Base-by-base conservation (phyloP, 1,140 invertebrate genomes). In the Diuraphis noxia region DNA sequence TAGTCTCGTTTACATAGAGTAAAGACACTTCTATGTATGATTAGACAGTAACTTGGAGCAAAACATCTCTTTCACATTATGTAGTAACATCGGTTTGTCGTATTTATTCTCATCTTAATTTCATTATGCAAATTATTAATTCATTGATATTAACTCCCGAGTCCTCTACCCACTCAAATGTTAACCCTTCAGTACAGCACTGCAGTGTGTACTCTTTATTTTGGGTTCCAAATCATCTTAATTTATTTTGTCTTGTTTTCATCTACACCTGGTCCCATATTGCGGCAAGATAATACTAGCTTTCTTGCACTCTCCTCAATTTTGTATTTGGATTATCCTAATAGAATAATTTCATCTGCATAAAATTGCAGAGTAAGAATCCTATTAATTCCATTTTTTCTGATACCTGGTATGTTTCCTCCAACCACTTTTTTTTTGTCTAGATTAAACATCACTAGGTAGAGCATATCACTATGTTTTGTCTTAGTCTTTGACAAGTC, bases 1-100 rank as follows among this genome's bases (percentile, higher is more conserved):
- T 34, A 92, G 92, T 40, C 92, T 43, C 40, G 79, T 63, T 17
- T 89, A 52, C 30, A 46, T 86, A 84, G 3, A 56, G 82, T 92
- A 92, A 21, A 92, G 46, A n/a, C 46, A 7, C 21, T 86, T 17
- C 46, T 87, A 52, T 52, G 85, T 36, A 49, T 5, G 34, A 38
- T n/a, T 87, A 38, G n/a, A 87, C 9, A 38, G 34, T 34, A 87
- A 46, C 34, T 87, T 87, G 41, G 85, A 38, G 25, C 10, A 46
- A 38, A 79, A 84, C 8, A 84, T 84, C 17, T 43, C 81, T 41
- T 84, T 84, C 30, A 84, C 30, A 84, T 84, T 43, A 25, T 30
- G 40, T 43, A 84, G 40, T 84, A 84, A 86, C 84, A 86, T 86
- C 84, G 52, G 46, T 87, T 87, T 87, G 46, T 46, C 19, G 34